Percentiles rank a stretch among this genome's conserved stretches.
Evolutionary conservation across 2,113 vertebrate species (phyloP).

Genomic region (Gracilinanus agilis): DNA sequence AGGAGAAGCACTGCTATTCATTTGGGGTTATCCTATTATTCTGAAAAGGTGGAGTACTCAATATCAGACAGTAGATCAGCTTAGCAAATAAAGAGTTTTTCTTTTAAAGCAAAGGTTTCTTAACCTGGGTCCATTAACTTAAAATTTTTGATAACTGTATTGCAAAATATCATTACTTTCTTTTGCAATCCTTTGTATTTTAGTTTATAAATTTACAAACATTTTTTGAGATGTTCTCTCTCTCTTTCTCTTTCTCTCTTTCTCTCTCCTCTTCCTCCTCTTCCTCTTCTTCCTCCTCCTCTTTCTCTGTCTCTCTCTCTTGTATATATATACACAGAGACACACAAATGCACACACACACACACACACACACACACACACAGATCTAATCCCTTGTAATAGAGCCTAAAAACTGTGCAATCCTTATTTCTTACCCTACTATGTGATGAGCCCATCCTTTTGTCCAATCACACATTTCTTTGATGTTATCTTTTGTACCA

Average conservation of each 20-base stretch:
- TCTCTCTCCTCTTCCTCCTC: too few relatives aligned
- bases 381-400: too few relatives aligned
- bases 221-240: background rate
- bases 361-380: too few relatives aligned
- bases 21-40: background rate
- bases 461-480: background rate
- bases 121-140: background rate
- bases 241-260: too few relatives aligned
- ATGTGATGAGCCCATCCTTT: background rate
- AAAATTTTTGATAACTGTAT: background rate
- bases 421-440: background rate
- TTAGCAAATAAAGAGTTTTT: background rate
- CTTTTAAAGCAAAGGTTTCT: background rate
- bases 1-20: constrained; percentile 47
- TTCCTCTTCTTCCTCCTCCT: too few relatives aligned
- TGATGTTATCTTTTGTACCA: background rate
- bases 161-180: background rate
- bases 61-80: background rate
- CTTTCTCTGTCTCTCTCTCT: too few relatives aligned
- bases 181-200: background rate
- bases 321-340: too few relatives aligned
- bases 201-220: background rate
- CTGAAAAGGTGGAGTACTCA: background rate
- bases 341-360: background rate
- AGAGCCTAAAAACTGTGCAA: background rate